Evolutionary conservation across 30 jellyfish, hydroid and myxozoan species (phyloP).

Genomic region (Clytia hemisphaerica): DNA sequence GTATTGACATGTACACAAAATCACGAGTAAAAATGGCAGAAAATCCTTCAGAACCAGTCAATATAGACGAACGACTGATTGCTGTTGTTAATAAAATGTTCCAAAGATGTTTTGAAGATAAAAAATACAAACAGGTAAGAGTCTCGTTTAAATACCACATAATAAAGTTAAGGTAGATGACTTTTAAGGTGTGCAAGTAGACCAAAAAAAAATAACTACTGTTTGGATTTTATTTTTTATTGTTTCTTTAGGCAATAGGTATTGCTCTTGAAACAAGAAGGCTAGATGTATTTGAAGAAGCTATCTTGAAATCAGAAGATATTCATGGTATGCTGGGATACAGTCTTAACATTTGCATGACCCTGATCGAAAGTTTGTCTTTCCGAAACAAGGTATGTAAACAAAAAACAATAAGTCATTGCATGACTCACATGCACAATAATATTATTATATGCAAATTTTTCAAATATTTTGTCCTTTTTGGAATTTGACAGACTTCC

Average conservation of each 20-base stretch:
- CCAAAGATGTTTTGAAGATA: slow-evolving; percentile 91
- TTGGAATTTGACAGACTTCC: no score
- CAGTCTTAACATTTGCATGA: slow-evolving; percentile 83
- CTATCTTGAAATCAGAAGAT: slow-evolving; percentile 88
- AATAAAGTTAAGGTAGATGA: no score
- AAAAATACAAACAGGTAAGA: slow-evolving; percentile 81
- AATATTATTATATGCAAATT: no score
- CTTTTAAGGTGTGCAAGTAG: no score
- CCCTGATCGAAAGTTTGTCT: slow-evolving; percentile 75
- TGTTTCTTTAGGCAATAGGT: slow-evolving; percentile 79
- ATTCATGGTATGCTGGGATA: slow-evolving; percentile 87
- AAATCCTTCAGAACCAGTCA: slow-evolving; percentile 50
- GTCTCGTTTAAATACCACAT: background rate
- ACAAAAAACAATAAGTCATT: no score
- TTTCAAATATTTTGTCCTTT: no score
- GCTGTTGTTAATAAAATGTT: slow-evolving; percentile 89
- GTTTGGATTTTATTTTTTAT: background rate
- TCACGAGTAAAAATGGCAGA: slow-evolving; percentile 68
- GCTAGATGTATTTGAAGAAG: slow-evolving; percentile 87
- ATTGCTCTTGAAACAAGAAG: slow-evolving; percentile 95
- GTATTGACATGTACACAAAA: slow-evolving; percentile 87
- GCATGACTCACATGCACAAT: no score
- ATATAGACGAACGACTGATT: slow-evolving; percentile 72
- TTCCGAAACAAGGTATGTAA: slow-evolving; percentile 74
- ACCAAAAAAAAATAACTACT: no score